Base-by-base conservation (phyloP, 2,888 invertebrate species). In the Unio pictorum region DNA sequence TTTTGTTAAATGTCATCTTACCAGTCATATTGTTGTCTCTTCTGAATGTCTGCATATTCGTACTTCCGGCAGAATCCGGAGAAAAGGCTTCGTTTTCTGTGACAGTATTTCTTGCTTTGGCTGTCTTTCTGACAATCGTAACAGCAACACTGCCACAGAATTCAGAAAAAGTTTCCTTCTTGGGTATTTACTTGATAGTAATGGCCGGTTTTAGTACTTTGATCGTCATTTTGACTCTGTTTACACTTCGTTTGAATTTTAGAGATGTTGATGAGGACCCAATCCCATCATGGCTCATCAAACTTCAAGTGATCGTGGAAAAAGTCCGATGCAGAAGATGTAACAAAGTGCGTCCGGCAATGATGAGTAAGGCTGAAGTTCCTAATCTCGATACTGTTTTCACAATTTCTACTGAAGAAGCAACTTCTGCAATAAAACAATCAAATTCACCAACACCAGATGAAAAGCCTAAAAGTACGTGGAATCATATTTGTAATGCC, bases 131-230 rank as follows among this genome's bases (percentile, higher is more conserved):
- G 45, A 70, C 73, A 2, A 73, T 76, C 17, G 64, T 74, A 15
- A 64, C 71, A 2, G 56, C 68, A 6, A 61, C 64, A 6, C 60
- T 76, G 15, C 76, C 76, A 3, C 34, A 62, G 55, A 74, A 74
- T 58, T 74, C 76, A 8, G 76, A 76, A 7, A 64, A 55, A 5
- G 59, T 76, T 18, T 66, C 76, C 11, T 26, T 69, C 11, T 57
- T 76, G 45, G 61, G 71, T 6, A 63, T 67, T n/a, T 76, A 74
- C 66, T 56, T 76, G 17, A 72, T 77, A 30, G 57, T 77, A 5
- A 75, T 75, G 72, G 73, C 77, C 5, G 64, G 75, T 28, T 57
- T 72, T 17, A 77, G 77, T 61, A 73, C 77, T 5, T 28, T 73
- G 1, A 73, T 77, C 28, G 61, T 69, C 18, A 61, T 75, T 15